Base-by-base conservation (phyloP, 2,797 vertebrate genomes). In the Psittacula echo region DNA sequence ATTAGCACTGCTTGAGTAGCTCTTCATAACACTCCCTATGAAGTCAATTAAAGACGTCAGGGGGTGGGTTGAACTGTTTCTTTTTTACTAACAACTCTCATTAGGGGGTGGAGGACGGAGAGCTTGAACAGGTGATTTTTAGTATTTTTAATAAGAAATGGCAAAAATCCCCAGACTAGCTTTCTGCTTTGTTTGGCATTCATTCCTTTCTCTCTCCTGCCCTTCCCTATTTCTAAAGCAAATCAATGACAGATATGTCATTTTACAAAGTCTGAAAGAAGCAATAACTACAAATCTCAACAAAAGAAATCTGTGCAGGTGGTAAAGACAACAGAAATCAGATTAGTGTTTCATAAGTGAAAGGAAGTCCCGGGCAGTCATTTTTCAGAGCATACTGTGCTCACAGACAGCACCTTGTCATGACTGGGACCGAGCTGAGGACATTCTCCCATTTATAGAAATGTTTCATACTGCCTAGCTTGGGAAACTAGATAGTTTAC, bases 1-100 rank as follows among this genome's bases (percentile, higher is more conserved):
- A 97, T 98, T 97, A 98, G 95, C 92, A 91, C 87, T 75, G 96
- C 97, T 97, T 96, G 97, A 97, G 87, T 96, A 97, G 90, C 90
- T 96, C 95, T 97, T 96, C 97, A 93, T 97, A 97, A 98, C 93
- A 93, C 95, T 97, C 95, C 1, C 90, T 89, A 71, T 95, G 97
- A 97, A 98, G 96, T 97, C 98, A 97, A 98, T 98, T 98, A 98
- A 97, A 98, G 97, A 98, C 95, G 47, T 97, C 96, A 97, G 96
- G 94, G 90, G 96, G 96, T 97, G 96, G 94, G 93, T 91, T 93
- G 91, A 78, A 56, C 93, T 62, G 51, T 87, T 96, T 94, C 89
- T 94, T 93, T 93, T 93, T 93, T 78, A 74, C 95, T 97, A 97
- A 94, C 91, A 97, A 45, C 51, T 93, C 76, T 95, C 92, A 26